A percentile compares a stretch with the other conserved stretches of the same genome.
Conservation (phyloP, 2,888 invertebrate genomes). For the Drosophila merina region DNA sequence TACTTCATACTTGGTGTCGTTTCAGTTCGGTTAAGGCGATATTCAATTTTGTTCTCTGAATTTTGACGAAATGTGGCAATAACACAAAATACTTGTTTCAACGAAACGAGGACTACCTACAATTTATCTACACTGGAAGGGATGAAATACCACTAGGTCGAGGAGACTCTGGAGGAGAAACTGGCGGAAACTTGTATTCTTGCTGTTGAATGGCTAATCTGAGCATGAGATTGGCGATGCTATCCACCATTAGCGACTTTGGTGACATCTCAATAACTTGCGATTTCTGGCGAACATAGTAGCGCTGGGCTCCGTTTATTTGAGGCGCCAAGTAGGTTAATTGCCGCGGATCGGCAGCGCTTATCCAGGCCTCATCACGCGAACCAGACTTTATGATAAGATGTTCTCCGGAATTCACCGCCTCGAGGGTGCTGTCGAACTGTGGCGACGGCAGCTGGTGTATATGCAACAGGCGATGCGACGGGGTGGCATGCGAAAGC, state of each 20-base stretch:
- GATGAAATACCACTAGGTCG: not conserved
- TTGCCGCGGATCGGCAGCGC: conserved; percentile 73
- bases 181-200: not conserved
- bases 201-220: conserved; percentile 74
- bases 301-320: conserved; percentile 64
- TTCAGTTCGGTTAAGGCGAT: conserved; percentile 23
- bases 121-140: conserved; percentile 1
- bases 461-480: conserved; percentile 77
- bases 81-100: conserved; percentile 2
- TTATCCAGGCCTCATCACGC: conserved; percentile 81
- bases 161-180: not conserved
- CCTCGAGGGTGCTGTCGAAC: conserved; percentile 66
- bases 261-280: conserved; percentile 78
- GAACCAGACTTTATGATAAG: conserved; percentile 70
- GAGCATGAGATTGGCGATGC: conserved; percentile 78
- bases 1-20: not conserved
- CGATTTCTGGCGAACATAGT: conserved; percentile 75
- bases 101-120: not conserved
- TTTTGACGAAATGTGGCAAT: conserved; percentile 7
- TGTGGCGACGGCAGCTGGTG: conserved; percentile 73
- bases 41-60: not conserved
- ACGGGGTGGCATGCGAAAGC: conserved; percentile 76
- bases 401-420: conserved; percentile 80
- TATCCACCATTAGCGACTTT: conserved; percentile 73
- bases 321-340: conserved; percentile 70